Conservation (phyloP, 2,888 invertebrate species). For the Caenorhabditis japonica region DNA sequence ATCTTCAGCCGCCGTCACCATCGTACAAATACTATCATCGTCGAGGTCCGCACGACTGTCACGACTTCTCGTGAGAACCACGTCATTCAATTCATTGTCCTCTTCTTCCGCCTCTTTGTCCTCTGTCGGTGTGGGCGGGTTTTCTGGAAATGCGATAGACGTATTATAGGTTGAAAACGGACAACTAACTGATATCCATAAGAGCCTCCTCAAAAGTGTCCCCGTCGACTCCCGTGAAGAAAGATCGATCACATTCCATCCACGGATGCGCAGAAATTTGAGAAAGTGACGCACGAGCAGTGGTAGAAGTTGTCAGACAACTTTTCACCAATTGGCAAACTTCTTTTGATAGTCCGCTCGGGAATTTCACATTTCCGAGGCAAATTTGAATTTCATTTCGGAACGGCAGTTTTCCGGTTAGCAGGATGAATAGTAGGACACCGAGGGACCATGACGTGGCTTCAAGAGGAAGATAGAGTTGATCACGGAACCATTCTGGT, state of each 20-base stretch:
- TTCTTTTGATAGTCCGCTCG: slow-evolving; percentile 62
- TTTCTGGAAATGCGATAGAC: slow-evolving; percentile 14
- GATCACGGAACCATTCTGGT: slow-evolving; percentile 74
- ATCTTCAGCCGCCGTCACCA: slow-evolving; percentile 57
- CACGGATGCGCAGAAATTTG: slow-evolving; percentile 58
- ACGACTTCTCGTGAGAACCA: slow-evolving; percentile 50
- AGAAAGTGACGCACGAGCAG: slow-evolving; percentile 49
- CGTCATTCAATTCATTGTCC: slow-evolving; percentile 59
- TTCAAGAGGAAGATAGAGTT: slow-evolving; percentile 71
- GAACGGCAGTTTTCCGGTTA: slow-evolving; percentile 70
- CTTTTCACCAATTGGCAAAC: slow-evolving; percentile 63
- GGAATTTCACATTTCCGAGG: slow-evolving; percentile 70
- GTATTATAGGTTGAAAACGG: neutral
- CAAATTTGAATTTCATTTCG: slow-evolving; percentile 74
- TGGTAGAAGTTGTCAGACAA: slow-evolving; percentile 62
- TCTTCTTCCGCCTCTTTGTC: slow-evolving; percentile 51
- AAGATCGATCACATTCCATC: slow-evolving; percentile 49
- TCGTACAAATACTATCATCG: slow-evolving; percentile 53
- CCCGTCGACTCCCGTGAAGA: slow-evolving; percentile 24
- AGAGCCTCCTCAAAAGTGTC: slow-evolving; percentile 59
- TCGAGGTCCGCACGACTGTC: slow-evolving; percentile 37
- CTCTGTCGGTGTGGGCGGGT: slow-evolving; percentile 22
- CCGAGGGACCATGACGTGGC: slow-evolving; percentile 92
- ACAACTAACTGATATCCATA: slow-evolving; percentile 44
- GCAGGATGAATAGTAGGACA: slow-evolving; percentile 71